Evolutionary conservation across 37 sponge, comb jelly and placozoan species (phyloP), one percentile per base, ranked within the genome.

Genomic region (Mnemiopsis leidyi): DNA sequence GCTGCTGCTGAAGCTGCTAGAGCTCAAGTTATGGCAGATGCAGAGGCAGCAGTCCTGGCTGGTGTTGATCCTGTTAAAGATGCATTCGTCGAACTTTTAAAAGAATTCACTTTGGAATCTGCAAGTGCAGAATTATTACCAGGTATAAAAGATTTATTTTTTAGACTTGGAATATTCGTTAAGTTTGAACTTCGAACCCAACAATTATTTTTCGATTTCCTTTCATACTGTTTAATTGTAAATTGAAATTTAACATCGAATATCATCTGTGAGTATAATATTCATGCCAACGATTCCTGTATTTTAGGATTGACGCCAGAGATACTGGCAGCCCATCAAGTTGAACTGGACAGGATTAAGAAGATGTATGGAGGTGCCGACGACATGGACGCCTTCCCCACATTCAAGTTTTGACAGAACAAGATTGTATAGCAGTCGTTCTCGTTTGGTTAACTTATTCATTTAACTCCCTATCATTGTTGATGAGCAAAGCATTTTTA

Each of bases 341-440:
- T 61, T 20, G 90, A 85, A n/a, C 90, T 85, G 25, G 90, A 85
- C 1, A 38, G 90, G 29, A 40, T 85, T 21, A 85, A 85, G 90
- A 85, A 85, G 24, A 85, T 85, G 90, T 85, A 85, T 25, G 90
- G 90, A 23, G 39, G 13, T 1, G 90, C 61, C 24, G 90, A 85
- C 23, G 90, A 85, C 35, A 85, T 85, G 24, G 90, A 39, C 9
- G 38, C 90, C 61, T 85, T 85, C 48, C 90, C 90, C 3, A 40
- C 90, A n/a, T 85, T 85, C 36, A 85, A 85, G 30, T 85, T 85
- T 85, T 85, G 25, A 32, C 5, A n/a, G n/a, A n/a, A n/a, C n/a
- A n/a, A n/a, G n/a, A n/a, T n/a, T n/a, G n/a, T n/a, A n/a, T n/a
- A n/a, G n/a, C n/a, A n/a, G n/a, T n/a, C n/a, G n/a, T n/a, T n/a